Percentiles rank a stretch among this genome's conserved stretches.
These are phyloP conservation scores for Drosophila kanapiae DNA, from an alignment of 1,140 invertebrate species.

Conservation along the genomic window DNA sequence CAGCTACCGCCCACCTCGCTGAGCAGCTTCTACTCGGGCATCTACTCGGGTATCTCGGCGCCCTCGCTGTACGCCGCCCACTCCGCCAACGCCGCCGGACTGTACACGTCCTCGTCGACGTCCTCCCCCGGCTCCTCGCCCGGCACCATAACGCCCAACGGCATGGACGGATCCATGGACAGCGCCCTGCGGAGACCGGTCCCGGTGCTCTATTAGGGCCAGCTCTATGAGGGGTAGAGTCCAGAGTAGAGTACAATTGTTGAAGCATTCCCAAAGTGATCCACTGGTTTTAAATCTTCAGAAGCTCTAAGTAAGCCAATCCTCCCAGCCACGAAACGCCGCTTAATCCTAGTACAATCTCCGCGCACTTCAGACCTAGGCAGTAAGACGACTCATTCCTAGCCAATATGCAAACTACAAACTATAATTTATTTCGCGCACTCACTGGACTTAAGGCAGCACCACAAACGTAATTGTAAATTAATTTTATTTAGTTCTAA, in stretches of 20 bases:
- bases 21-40: constrained; percentile 88
- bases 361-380: constrained; percentile 46
- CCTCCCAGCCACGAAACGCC: constrained; percentile 37
- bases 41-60: constrained; percentile 86
- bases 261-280: constrained; percentile 83
- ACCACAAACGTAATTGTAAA: constrained; percentile 67
- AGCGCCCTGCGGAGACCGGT: constrained; percentile 87
- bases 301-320: constrained; percentile 81
- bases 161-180: constrained; percentile 80
- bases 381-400: constrained; percentile 66
- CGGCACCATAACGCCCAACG: constrained; percentile 78
- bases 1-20: constrained; percentile 86
- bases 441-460: constrained; percentile 27
- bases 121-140: constrained; percentile 86
- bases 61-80: constrained; percentile 85
- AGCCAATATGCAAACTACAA: constrained; percentile 67
- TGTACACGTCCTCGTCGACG: constrained; percentile 85
- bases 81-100: constrained; percentile 82
- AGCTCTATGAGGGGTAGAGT: constrained; percentile 36
- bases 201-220: constrained; percentile 86
- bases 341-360: constrained; percentile 78
- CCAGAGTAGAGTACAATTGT: constrained; percentile 83
- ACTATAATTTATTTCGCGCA: constrained; percentile 75
- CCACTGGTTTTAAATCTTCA: constrained; percentile 84
- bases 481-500: constrained; percentile 82